phyloP scores from a whole-genome alignment of 2,113 vertebrate species.

The Amblyornis subalaris region DNA sequence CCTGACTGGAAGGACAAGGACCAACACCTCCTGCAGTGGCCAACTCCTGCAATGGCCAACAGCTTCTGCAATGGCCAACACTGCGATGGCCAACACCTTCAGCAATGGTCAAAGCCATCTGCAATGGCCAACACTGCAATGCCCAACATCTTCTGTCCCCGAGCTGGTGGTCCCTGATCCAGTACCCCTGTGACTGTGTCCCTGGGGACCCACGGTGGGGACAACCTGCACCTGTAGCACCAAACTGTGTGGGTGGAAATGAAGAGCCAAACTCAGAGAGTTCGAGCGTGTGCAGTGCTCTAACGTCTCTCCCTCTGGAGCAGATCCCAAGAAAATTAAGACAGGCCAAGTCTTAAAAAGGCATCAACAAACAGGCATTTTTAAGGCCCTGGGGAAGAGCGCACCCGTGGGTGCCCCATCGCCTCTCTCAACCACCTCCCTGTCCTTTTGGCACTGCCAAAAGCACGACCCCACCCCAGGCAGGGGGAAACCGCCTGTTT shows the following conservation, averaged over 20 bases:
- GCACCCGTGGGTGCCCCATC: background rate
- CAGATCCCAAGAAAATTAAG: accelerated
- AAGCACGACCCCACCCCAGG: accelerated
- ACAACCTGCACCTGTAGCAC: background rate
- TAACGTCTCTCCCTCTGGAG: background rate
- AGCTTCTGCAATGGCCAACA: accelerated
- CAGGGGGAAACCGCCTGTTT: accelerated
- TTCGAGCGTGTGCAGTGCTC: accelerated
- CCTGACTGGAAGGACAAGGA: accelerated
- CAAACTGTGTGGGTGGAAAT: accelerated
- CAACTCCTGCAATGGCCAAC: accelerated
- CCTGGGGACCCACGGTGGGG: accelerated
- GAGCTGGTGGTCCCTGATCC: background rate
- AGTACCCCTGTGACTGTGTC: accelerated
- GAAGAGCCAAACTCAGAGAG: background rate
- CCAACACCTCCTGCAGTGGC: background rate
- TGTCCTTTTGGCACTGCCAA: background rate
- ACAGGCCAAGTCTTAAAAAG: accelerated
- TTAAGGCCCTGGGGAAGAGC: accelerated
- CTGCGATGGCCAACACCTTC: background rate
- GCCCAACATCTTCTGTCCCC: accelerated
- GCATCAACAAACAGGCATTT: accelerated
- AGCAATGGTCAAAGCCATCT: accelerated
- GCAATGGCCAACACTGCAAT: background rate
- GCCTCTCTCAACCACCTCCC: background rate